These are phyloP conservation scores for Agriotes lineatus DNA, from an alignment of 2,888 invertebrate species.

Conservation along the genomic window DNA sequence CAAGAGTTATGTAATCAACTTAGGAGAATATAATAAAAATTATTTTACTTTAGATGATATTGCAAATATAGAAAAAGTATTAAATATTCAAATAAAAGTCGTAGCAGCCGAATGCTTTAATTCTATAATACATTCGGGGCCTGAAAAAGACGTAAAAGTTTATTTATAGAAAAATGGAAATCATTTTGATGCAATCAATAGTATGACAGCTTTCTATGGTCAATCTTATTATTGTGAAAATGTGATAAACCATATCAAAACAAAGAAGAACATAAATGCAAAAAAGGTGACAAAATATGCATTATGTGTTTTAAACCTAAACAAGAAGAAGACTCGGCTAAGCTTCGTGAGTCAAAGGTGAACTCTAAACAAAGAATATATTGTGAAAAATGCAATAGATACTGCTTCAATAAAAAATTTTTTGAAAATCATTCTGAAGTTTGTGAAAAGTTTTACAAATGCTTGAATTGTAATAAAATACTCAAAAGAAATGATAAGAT, in stretches of 20 bases:
- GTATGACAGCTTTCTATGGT: conserved; percentile 23
- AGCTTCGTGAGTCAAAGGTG: too few species aligned
- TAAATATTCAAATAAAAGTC: not conserved
- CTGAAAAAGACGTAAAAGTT: too few species aligned
- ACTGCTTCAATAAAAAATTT: conserved; percentile 17
- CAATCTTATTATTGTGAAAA: conserved; percentile 27
- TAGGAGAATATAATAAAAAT: not conserved
- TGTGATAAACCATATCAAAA: conserved; percentile 34
- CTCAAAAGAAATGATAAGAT: conserved; percentile 18
- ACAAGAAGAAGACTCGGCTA: conserved; percentile 7
- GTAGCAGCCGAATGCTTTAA: not conserved
- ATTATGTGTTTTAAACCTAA: conserved; percentile 23
- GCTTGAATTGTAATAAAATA: conserved; percentile 25
- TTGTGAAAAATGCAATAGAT: conserved; percentile 24
- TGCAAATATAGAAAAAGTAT: not conserved
- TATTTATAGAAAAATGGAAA: conserved; percentile 30
- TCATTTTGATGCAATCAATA: conserved; percentile 34
- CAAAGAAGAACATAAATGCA: conserved; percentile 31
- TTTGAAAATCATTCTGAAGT: conserved; percentile 17
- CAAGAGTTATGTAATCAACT: not conserved
- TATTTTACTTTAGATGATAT: conserved; percentile 6
- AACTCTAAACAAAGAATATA: conserved; percentile 24
- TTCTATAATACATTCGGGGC: not conserved
- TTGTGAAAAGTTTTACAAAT: conserved; percentile 21
- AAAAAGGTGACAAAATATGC: conserved; percentile 31